Conservation (phyloP, 2,888 invertebrate genomes). For the Heliconius ethilla region DNA sequence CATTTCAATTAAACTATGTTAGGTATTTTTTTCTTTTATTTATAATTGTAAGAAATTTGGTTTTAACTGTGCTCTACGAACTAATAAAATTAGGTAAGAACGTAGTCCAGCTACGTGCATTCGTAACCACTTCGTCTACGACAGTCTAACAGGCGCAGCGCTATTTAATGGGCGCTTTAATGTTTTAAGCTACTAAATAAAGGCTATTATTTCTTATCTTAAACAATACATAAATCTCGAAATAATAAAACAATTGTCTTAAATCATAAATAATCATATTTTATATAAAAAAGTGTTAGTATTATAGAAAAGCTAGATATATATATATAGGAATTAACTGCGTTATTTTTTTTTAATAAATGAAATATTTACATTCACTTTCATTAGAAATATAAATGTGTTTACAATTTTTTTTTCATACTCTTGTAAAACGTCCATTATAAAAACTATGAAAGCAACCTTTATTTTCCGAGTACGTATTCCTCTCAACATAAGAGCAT, state of each 20-base stretch:
- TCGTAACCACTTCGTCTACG: conserved; percentile 35
- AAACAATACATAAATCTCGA: background rate
- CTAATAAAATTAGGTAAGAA: conserved; percentile 27
- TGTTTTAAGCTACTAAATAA: background rate
- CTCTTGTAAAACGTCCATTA: conserved; percentile 24
- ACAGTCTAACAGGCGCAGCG: conserved; percentile 17
- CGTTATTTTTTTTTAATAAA: background rate
- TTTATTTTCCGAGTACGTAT: conserved; percentile 29
- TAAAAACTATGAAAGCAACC: conserved; percentile 27
- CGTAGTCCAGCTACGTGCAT: conserved; percentile 25
- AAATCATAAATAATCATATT: background rate
- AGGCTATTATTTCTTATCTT: background rate
- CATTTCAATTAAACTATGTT: background rate
- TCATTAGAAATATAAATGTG: conserved; percentile 17
- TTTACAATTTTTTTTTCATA: conserved; percentile 28
- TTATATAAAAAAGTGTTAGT: no score
- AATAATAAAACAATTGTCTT: background rate
- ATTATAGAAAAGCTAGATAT: no score
- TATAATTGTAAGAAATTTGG: background rate
- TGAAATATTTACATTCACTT: conserved; percentile 14
- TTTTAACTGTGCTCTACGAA: background rate
- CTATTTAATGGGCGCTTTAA: background rate
- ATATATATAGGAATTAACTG: background rate
- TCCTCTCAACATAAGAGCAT: conserved; percentile 29
- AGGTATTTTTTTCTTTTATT: background rate